Conservation (phyloP, 2,797 vertebrate genomes). For the Eutrigla gurnardus region DNA sequence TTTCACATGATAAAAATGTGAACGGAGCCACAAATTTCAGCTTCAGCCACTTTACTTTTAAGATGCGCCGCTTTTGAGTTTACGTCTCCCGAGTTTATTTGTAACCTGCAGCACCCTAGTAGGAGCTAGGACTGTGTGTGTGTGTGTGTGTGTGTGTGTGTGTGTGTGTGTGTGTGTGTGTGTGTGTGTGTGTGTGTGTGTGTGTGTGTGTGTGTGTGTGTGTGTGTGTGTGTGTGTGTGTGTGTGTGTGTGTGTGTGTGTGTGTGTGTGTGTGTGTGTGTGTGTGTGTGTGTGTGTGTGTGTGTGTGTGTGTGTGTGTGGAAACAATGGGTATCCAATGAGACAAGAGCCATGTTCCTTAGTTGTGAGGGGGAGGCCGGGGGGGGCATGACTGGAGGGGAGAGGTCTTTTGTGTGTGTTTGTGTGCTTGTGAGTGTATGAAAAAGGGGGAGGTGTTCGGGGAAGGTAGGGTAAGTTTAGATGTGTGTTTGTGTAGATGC, state of each 20-base stretch:
- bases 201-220: conserved; percentile 14
- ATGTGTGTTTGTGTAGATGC: conserved; percentile 1
- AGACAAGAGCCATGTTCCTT: conserved; percentile 59
- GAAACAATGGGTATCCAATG: conserved; percentile 70
- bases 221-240: background rate
- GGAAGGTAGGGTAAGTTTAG: conserved; percentile 9
- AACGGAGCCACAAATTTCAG: background rate
- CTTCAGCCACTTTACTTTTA: conserved; percentile 1
- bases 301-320: conserved; percentile 15
- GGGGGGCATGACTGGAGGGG: conserved; percentile 28
- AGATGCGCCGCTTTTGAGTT: conserved; percentile 13
- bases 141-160: too few species aligned
- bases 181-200: too few species aligned
- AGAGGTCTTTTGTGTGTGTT: conserved; percentile 45
- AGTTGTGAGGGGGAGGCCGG: conserved; percentile 37
- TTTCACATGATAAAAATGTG: background rate
- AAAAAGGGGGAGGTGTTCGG: conserved; percentile 30
- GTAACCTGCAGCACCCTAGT: conserved; percentile 39
- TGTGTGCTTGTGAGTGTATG: conserved; percentile 42
- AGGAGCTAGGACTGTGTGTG: background rate
- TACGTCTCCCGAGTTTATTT: conserved; percentile 14
- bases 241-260: conserved; percentile 8
- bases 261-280: too few species aligned
- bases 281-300: too few species aligned
- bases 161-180: conserved; percentile 18